phyloP scores from a whole-genome alignment of 64 coral and sea anemone genomes.

The Exaiptasia diaphana region DNA sequence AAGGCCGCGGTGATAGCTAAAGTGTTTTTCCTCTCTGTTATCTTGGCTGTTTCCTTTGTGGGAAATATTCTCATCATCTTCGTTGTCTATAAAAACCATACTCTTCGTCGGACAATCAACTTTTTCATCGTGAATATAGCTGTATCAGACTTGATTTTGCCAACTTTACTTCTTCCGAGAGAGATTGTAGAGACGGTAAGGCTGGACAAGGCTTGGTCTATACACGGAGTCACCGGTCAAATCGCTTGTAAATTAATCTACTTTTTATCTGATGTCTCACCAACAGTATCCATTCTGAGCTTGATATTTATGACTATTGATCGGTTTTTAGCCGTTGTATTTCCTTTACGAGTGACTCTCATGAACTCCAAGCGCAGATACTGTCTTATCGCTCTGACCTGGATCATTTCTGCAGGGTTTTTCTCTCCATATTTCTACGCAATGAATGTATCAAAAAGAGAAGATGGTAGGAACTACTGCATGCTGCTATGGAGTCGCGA shows the following conservation, averaged over 20 bases:
- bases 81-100: constrained; percentile 23
- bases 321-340: constrained; percentile 36
- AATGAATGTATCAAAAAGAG: neutral
- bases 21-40: neutral
- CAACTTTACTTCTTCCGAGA: constrained; percentile 16
- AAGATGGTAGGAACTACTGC: neutral
- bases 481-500: neutral
- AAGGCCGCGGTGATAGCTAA: neutral
- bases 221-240: neutral
- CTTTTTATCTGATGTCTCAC: constrained; percentile 13
- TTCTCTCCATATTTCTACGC: constrained; percentile 32
- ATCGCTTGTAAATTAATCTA: neutral
- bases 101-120: constrained; percentile 26
- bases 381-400: neutral
- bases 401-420: neutral
- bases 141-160: constrained; percentile 17
- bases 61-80: neutral
- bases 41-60: neutral
- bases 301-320: constrained; percentile 21
- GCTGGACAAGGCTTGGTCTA: neutral
- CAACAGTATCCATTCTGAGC: constrained; percentile 19
- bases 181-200: neutral
- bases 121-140: constrained; percentile 48
- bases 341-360: constrained; percentile 11
- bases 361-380: neutral